Base-by-base conservation (phyloP, 2,797 vertebrate species). In the Molossus molossus region DNA sequence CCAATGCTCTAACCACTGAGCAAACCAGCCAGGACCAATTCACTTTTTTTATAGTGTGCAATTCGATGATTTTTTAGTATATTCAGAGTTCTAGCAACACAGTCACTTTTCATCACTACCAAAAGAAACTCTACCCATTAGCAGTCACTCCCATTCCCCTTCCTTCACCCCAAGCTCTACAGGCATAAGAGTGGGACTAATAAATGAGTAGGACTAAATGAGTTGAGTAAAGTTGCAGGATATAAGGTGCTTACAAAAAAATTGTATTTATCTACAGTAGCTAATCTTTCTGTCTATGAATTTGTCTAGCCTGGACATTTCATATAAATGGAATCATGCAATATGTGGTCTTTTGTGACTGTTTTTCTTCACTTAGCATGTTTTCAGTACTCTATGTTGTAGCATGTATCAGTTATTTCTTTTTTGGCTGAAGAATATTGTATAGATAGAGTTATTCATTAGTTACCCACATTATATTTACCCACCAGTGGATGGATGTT, bases 301-400 rank as follows among this genome's bases (percentile, higher is more conserved):
- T 95, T 87, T 93, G 20, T 37, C 87, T 83, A 20, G 18, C 58
- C 27, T 93, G 55, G 37, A 48, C 64, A 40, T 90, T 77, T 85
- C 64, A 33, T 85, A 55, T 72, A 70, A 70, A 70, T 77, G 55
- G 17, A 90, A 81, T 92, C 53, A 75, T 92, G 72, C 33, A 60
- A 14, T 73, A 45, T 55, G 10, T 89, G 27, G 45, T 85, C 48
- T 92, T 90, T 83, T 90, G 25, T 64, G 29, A 76, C 55, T 76
- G 6, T 5, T 90, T 83, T 81, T n/a, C 81, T 69, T 75, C 12
- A 75, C 20, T 79, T 70, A 77, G 69, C 20, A 21, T 65, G 17
- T 86, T 87, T 89, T 55, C 21, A 53, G 0, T 93, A 48, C 82
- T 90, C 40, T 80, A 33, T 90, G 45, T 64, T 72, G 11, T 77